Percentiles rank a stretch among this genome's conserved stretches.
Conservation (phyloP, 2,113 vertebrate species). For the Osmerus mordax region DNA sequence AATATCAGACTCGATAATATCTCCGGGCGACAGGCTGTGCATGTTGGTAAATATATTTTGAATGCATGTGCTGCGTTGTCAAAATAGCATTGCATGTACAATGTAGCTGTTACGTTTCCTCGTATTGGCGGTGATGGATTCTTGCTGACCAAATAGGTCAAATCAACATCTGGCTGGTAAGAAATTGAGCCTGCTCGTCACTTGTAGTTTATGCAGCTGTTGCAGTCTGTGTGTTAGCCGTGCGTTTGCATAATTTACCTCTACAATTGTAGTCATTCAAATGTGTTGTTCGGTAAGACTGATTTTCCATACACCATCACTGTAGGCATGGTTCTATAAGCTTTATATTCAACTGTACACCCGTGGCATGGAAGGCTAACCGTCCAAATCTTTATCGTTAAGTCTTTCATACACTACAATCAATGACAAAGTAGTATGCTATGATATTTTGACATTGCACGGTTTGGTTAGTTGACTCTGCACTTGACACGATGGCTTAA, state of each 20-base stretch:
- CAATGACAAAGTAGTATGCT: no score
- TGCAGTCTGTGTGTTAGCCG: background rate
- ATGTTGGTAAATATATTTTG: background rate
- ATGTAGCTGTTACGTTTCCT: background rate
- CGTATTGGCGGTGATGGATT: background rate
- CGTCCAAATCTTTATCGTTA: no score
- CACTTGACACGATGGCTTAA: background rate
- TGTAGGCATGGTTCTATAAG: no score
- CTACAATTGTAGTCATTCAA: background rate
- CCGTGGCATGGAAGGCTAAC: no score
- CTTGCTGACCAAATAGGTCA: background rate
- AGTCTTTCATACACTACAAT: no score
- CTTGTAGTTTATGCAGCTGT: conserved; percentile 2
- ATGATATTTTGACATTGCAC: background rate
- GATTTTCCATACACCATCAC: no score
- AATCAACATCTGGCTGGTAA: conserved; percentile 7
- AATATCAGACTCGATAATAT: no score
- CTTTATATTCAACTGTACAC: no score
- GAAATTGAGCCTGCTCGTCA: background rate
- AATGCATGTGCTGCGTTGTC: background rate
- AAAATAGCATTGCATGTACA: background rate
- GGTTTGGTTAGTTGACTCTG: background rate
- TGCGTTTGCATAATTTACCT: background rate
- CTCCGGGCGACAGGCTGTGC: background rate
- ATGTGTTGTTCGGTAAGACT: no score